These are phyloP conservation scores for Acyrthosiphon pisum DNA, from an alignment of 1,140 invertebrate genomes.

Conservation along the genomic window DNA sequence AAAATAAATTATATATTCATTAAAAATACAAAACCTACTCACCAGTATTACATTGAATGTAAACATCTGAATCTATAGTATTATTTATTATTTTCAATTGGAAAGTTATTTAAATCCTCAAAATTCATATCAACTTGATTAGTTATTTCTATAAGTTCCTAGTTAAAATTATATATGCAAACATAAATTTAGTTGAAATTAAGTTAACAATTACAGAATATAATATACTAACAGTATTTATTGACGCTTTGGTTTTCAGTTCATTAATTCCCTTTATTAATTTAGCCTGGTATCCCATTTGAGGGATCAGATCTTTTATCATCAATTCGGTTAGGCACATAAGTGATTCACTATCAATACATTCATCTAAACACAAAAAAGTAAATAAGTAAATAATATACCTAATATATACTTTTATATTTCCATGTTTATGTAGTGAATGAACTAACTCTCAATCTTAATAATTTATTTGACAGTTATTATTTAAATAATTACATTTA, in stretches of 20 bases:
- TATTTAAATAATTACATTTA: too few relatives aligned
- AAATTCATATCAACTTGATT: background rate
- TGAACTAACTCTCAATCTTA: too few relatives aligned
- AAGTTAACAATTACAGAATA: background rate
- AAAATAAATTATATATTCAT: background rate
- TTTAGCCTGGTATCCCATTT: background rate
- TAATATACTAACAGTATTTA: slow-evolving; percentile 9
- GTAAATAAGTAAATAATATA: too few relatives aligned
- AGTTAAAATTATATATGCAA: background rate
- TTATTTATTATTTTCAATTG: background rate
- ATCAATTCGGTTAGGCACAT: background rate
- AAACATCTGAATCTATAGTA: background rate
- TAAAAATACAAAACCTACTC: background rate
- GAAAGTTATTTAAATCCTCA: background rate
- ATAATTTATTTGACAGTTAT: too few relatives aligned
- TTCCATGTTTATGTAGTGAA: too few relatives aligned
- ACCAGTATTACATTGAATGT: background rate
- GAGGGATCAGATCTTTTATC: background rate
- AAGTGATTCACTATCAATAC: background rate
- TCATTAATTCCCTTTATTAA: background rate
- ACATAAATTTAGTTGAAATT: background rate
- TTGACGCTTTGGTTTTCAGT: background rate
- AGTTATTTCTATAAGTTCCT: background rate
- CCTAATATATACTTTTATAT: too few relatives aligned
- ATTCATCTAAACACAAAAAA: background rate